phyloP scores from a whole-genome alignment of 1,140 invertebrate species.

The Diprion similis region DNA sequence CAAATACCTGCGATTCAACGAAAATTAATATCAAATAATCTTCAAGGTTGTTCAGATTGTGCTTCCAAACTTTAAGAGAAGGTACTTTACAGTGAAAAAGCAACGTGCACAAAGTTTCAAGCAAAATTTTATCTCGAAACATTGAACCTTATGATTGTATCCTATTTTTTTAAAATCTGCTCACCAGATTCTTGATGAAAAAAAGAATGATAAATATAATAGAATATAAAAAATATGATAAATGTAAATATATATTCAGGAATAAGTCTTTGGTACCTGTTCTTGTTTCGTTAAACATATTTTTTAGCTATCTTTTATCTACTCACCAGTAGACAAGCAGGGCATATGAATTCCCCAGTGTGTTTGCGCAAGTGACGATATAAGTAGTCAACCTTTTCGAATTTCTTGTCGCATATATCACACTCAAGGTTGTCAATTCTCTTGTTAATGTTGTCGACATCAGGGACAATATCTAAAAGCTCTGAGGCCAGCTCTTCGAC shows the following conservation, averaged over 20 bases:
- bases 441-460: slow-evolving; percentile 24
- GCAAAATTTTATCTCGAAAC: background rate
- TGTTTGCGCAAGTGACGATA: slow-evolving; percentile 60
- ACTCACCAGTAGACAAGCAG: slow-evolving; percentile 35
- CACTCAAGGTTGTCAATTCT: slow-evolving; percentile 39
- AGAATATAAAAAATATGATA: background rate
- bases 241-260: background rate
- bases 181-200: background rate
- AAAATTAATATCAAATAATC: too few species aligned
- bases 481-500: slow-evolving; percentile 32
- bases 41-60: too few species aligned
- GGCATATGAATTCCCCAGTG: slow-evolving; percentile 58
- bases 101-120: too few species aligned
- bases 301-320: background rate
- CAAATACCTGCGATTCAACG: slow-evolving; percentile 25
- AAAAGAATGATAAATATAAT: background rate
- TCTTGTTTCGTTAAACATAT: too few species aligned
- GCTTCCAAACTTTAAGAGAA: too few species aligned
- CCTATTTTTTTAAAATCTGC: too few species aligned
- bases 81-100: too few species aligned
- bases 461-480: slow-evolving; percentile 28
- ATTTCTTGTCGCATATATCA: slow-evolving; percentile 60
- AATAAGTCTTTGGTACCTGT: too few species aligned
- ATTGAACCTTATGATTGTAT: too few species aligned
- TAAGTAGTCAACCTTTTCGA: slow-evolving; percentile 53